Conservation (phyloP, 2,888 invertebrate species). For the Melolontha melolontha region DNA sequence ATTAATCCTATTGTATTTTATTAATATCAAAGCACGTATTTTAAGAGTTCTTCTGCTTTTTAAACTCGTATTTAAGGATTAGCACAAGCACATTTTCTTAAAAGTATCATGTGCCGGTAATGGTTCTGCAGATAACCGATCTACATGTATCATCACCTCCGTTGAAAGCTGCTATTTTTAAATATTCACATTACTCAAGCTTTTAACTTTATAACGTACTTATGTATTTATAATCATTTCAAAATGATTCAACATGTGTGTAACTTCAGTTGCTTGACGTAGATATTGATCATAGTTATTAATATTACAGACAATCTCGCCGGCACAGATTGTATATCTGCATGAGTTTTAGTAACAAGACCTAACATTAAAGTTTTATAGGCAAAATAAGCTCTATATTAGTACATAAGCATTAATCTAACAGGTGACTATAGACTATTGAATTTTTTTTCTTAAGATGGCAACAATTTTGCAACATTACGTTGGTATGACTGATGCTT, state of each 20-base stretch:
- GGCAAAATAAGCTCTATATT: no score
- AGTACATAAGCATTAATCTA: no score
- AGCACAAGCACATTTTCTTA: not conserved
- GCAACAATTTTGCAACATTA: no score
- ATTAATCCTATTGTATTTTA: no score
- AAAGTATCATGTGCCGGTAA: constrained; percentile 5
- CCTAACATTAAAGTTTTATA: no score
- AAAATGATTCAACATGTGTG: constrained; percentile 25
- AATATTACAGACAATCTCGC: not conserved
- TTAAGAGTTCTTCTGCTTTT: not conserved
- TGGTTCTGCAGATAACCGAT: constrained; percentile 20
- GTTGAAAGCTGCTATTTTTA: constrained; percentile 30
- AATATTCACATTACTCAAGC: constrained; percentile 33
- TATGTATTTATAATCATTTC: constrained; percentile 27
- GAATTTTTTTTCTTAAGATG: no score
- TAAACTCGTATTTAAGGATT: not conserved
- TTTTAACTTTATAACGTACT: constrained; percentile 36
- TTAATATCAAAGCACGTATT: no score
- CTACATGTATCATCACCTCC: constrained; percentile 29
- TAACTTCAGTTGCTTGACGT: constrained; percentile 19
- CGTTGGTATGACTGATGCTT: no score
- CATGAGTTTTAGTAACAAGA: no score
- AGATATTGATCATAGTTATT: constrained; percentile 21
- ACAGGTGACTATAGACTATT: no score
- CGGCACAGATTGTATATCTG: no score